A percentile compares a stretch with the other conserved stretches of the same genome.
Evolutionary conservation across 2,888 invertebrate genomes (phyloP).

Genomic region (Hyppa rectilinea): DNA sequence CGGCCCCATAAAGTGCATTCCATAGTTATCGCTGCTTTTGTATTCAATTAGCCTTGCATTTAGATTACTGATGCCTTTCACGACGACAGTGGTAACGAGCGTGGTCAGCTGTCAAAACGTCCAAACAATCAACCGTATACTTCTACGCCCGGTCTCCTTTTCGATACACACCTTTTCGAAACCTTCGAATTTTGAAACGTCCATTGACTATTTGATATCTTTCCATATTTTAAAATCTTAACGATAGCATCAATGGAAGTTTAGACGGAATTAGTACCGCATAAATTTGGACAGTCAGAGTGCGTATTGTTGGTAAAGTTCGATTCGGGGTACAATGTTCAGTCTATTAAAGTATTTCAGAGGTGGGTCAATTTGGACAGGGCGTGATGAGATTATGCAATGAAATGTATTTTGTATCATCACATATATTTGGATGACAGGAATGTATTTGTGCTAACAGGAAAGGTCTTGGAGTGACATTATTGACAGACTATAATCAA

Average conservation of each 20-base stretch:
- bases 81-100: conserved; percentile 89
- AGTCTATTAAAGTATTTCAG: conserved; percentile 88
- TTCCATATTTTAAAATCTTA: neutral
- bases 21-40: conserved; percentile 88
- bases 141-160: conserved; percentile 65
- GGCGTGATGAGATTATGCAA: conserved; percentile 86
- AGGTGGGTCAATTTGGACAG: conserved; percentile 84
- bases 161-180: conserved; percentile 54
- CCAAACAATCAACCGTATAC: conserved; percentile 87
- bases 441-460: conserved; percentile 76
- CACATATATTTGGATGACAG: conserved; percentile 76
- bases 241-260: conserved; percentile 67
- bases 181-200: conserved; percentile 46
- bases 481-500: conserved; percentile 3
- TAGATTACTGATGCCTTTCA: conserved; percentile 89
- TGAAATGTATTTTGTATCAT: conserved; percentile 75
- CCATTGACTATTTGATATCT: conserved; percentile 54
- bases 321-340: conserved; percentile 84
- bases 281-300: conserved; percentile 63
- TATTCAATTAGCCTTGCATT: conserved; percentile 90
- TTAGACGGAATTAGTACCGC: conserved; percentile 12
- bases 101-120: conserved; percentile 90
- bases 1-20: conserved; percentile 85
- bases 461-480: conserved; percentile 68
- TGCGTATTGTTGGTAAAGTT: conserved; percentile 72